A percentile compares a stretch with the other conserved stretches of the same genome.
Conservation (phyloP, 2,888 invertebrate species). For the Scaptomyza reducta region DNA sequence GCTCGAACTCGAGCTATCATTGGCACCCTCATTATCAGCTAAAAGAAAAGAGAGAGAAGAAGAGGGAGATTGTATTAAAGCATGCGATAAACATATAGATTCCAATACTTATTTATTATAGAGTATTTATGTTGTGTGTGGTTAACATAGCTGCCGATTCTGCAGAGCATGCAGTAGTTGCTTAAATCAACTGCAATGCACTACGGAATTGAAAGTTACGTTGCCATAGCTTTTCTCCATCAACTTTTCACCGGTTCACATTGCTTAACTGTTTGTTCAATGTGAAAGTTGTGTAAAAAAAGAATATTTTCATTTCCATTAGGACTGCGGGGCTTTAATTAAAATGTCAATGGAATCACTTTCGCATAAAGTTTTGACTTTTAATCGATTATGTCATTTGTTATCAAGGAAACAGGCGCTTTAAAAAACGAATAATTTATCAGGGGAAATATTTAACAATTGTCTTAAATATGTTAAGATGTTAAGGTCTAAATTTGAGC, state of each 20-base stretch:
- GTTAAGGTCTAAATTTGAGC: too few species aligned
- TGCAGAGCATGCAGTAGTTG: conserved; percentile 96
- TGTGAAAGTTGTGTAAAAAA: conserved; percentile 6
- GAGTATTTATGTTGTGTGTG: conserved; percentile 36
- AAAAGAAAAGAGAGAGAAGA: neutral
- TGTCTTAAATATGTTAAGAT: too few species aligned
- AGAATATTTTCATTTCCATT: conserved; percentile 5
- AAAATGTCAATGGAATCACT: conserved; percentile 30
- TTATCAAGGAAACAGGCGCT: neutral
- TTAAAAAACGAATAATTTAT: neutral
- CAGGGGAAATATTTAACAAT: neutral
- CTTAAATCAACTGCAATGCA: conserved; percentile 95
- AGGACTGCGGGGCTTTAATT: conserved; percentile 16
- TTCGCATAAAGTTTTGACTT: conserved; percentile 4
- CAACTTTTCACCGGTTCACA: neutral
- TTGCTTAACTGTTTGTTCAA: conserved; percentile 4
- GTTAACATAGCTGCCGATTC: conserved; percentile 90
- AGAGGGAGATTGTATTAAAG: neutral
- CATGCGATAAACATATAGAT: neutral
- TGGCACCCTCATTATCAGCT: conserved; percentile 23
- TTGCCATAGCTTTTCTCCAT: conserved; percentile 34
- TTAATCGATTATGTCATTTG: conserved; percentile 8
- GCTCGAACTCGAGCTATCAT: conserved; percentile 17
- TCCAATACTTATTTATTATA: neutral
- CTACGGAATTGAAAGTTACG: conserved; percentile 94